Percentiles rank a stretch among this genome's conserved stretches.
Evolutionary conservation across 2,797 vertebrate species (phyloP).

Genomic region (Gambelia wislizenii): DNA sequence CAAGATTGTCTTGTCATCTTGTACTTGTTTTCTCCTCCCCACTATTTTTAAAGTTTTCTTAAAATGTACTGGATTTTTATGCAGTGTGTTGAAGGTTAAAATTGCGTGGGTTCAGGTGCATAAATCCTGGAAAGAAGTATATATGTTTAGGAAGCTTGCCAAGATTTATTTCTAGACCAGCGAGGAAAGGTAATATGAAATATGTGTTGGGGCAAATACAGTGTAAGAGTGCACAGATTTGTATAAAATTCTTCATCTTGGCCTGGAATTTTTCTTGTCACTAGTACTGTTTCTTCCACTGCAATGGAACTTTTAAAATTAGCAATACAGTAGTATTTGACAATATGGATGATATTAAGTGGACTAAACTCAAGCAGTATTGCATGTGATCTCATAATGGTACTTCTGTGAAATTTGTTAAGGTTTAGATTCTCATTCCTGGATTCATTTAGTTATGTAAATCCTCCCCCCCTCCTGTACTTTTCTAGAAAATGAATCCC

Average conservation of each 20-base stretch:
- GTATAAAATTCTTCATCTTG: constrained; percentile 36
- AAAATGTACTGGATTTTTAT: background rate
- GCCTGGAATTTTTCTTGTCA: constrained; percentile 56
- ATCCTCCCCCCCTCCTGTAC: background rate
- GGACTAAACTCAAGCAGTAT: constrained; percentile 25
- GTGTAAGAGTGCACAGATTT: constrained; percentile 27
- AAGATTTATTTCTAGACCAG: constrained; percentile 20
- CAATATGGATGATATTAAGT: constrained; percentile 50
- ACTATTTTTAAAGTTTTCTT: background rate
- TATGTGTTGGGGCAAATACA: background rate
- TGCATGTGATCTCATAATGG: background rate
- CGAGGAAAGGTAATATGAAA: constrained; percentile 2
- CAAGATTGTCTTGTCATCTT: background rate
- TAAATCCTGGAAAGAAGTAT: background rate
- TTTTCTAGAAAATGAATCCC: background rate
- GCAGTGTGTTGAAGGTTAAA: background rate
- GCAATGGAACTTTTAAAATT: constrained; percentile 56
- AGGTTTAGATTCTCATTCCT: background rate
- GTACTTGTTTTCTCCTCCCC: background rate
- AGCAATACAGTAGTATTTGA: constrained; percentile 47
- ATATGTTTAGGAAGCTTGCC: background rate
- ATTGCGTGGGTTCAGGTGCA: background rate
- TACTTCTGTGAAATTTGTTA: background rate
- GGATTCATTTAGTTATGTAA: background rate
- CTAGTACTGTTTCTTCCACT: constrained; percentile 62